Percentiles rank a stretch among this genome's conserved stretches.
These are phyloP conservation scores for Eueremaeus valkanovi DNA, from an alignment of 2,888 invertebrate genomes.

Conservation along the genomic window DNA sequence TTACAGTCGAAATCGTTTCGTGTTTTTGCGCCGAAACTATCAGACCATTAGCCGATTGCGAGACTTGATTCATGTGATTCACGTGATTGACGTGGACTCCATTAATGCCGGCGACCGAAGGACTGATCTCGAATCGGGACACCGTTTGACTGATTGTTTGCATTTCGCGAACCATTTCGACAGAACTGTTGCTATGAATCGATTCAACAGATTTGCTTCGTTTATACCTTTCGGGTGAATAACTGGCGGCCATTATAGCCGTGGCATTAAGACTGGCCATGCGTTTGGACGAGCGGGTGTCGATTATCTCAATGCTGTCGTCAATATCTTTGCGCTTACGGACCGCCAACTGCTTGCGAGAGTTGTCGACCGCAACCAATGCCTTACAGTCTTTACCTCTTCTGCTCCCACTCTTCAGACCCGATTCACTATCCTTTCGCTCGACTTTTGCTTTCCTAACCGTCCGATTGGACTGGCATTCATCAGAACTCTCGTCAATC, in stretches of 20 bases:
- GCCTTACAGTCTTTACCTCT: neutral
- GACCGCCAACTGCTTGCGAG: constrained; percentile 53
- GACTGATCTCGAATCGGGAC: constrained; percentile 9
- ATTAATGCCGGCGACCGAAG: neutral
- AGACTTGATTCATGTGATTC: too few species aligned
- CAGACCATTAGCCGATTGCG: neutral
- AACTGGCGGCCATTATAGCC: constrained; percentile 82
- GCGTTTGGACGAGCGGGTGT: constrained; percentile 59
- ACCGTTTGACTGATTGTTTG: constrained; percentile 16
- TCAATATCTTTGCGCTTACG: constrained; percentile 52
- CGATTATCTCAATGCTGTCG: constrained; percentile 46
- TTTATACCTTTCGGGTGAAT: constrained; percentile 51
- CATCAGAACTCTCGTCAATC: too few species aligned
- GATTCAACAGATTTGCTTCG: constrained; percentile 31
- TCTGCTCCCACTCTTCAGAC: constrained; percentile 1
- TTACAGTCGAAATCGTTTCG: neutral
- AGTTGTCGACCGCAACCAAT: neutral
- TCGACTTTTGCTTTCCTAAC: too few species aligned
- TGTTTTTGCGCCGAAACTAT: neutral
- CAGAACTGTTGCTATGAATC: neutral
- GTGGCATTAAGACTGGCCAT: constrained; percentile 89
- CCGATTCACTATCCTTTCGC: too few species aligned
- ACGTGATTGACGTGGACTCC: neutral
- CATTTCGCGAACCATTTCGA: constrained; percentile 27
- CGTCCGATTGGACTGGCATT: too few species aligned